phyloP scores from a whole-genome alignment of 1,140 invertebrate genomes.

The Drosophila hydei region DNA sequence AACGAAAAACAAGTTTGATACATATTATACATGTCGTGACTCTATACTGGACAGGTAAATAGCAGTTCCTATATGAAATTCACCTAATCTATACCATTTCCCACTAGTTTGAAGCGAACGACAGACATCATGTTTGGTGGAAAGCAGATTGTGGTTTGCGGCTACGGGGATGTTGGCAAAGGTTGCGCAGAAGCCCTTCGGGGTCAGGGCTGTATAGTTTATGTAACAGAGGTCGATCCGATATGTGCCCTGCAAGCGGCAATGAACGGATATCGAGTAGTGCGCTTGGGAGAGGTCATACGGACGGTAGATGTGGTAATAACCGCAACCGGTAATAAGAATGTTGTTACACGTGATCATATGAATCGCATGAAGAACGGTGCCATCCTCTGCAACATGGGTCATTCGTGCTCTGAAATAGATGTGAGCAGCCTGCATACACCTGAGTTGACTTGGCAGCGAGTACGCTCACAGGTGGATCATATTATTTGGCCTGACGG shows the following conservation, averaged over 20 bases:
- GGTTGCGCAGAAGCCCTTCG: constrained; percentile 97
- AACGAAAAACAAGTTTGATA: constrained; percentile 99
- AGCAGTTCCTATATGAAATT: background rate
- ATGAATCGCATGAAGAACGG: constrained; percentile 99
- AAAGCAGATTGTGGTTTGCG: constrained; percentile 97
- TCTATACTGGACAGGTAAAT: constrained; percentile 74
- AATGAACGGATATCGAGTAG: constrained; percentile 98
- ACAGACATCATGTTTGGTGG: constrained; percentile 99
- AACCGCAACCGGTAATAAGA: constrained; percentile 98
- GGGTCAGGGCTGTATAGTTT: constrained; percentile 95
- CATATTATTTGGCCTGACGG: constrained; percentile 98
- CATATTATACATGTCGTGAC: constrained; percentile 72
- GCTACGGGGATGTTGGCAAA: constrained; percentile 99
- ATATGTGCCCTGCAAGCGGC: constrained; percentile 99
- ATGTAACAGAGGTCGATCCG: constrained; percentile 98
- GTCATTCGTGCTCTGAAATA: constrained; percentile 98
- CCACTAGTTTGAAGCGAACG: constrained; percentile 91
- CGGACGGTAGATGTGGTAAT: constrained; percentile 96
- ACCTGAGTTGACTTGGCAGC: constrained; percentile 98
- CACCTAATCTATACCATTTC: background rate
- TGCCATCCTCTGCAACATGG: constrained; percentile 98
- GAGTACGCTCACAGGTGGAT: constrained; percentile 98
- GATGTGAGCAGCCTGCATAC: constrained; percentile 97
- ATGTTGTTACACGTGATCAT: constrained; percentile 96
- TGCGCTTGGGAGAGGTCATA: constrained; percentile 96